Conservation (phyloP, 2,888 invertebrate genomes). For the Erynnis tages region DNA sequence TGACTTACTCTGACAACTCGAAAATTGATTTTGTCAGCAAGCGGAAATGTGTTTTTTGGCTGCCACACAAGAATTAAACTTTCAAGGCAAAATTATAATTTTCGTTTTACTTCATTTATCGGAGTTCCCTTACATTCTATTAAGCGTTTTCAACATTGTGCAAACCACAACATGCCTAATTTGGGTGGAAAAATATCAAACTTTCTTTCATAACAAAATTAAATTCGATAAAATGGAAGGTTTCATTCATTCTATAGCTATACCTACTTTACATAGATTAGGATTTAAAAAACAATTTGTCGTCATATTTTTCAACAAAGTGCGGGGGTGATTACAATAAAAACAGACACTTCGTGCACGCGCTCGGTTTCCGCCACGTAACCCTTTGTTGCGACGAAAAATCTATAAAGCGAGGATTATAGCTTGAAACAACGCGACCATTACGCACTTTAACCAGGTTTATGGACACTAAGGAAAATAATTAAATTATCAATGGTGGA, state of each 20-base stretch:
- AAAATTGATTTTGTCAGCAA: slow-evolving; percentile 10
- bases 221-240: too few relatives aligned
- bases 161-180: too few relatives aligned
- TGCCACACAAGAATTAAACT: not conserved
- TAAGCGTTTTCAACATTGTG: too few relatives aligned
- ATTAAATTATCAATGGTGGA: slow-evolving; percentile 15
- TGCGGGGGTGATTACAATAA: not conserved
- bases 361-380: not conserved
- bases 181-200: too few relatives aligned
- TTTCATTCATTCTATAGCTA: too few relatives aligned
- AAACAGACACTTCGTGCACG: not conserved
- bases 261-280: too few relatives aligned
- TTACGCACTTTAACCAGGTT: slow-evolving; percentile 1
- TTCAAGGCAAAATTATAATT: not conserved
- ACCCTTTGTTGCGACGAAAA: slow-evolving; percentile 7
- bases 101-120: too few relatives aligned
- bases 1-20: slow-evolving; percentile 8
- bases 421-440: not conserved
- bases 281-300: too few relatives aligned
- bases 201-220: too few relatives aligned
- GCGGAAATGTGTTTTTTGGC: not conserved
- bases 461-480: slow-evolving; percentile 8
- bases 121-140: too few relatives aligned
- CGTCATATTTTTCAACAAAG: too few relatives aligned
- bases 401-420: slow-evolving; percentile 19